Conservation (phyloP, 2,113 vertebrate species). For the Colinus virginianus region DNA sequence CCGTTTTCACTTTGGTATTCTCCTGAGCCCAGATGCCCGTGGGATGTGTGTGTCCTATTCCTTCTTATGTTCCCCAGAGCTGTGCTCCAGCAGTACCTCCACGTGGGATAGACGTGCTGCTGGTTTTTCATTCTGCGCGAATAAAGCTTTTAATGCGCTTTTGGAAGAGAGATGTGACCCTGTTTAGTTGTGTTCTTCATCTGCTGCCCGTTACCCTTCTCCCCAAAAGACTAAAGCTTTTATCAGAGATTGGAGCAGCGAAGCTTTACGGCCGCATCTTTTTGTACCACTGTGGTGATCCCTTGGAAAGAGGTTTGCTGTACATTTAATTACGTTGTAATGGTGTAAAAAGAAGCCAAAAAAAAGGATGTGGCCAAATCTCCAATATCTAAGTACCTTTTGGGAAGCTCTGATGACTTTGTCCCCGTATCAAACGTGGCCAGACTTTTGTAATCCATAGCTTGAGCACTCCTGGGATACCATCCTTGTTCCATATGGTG, state of each 20-base stretch:
- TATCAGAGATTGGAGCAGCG: neutral
- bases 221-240: neutral
- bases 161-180: neutral
- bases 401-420: neutral
- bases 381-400: neutral
- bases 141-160: neutral
- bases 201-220: neutral
- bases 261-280: neutral
- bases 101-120: neutral
- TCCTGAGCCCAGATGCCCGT: neutral
- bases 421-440: neutral
- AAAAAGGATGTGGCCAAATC: accelerated
- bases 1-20: neutral
- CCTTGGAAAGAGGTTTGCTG: neutral
- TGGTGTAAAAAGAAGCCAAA: neutral
- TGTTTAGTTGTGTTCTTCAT: neutral
- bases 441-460: neutral
- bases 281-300: neutral
- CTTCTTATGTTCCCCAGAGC: neutral
- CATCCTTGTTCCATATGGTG: neutral
- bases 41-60: neutral
- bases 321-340: neutral
- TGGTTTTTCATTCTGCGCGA: neutral
- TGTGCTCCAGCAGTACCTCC: neutral
- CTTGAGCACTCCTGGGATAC: neutral